phyloP scores from a whole-genome alignment of 2,797 vertebrate genomes.

The Chromobotia macracanthus region DNA sequence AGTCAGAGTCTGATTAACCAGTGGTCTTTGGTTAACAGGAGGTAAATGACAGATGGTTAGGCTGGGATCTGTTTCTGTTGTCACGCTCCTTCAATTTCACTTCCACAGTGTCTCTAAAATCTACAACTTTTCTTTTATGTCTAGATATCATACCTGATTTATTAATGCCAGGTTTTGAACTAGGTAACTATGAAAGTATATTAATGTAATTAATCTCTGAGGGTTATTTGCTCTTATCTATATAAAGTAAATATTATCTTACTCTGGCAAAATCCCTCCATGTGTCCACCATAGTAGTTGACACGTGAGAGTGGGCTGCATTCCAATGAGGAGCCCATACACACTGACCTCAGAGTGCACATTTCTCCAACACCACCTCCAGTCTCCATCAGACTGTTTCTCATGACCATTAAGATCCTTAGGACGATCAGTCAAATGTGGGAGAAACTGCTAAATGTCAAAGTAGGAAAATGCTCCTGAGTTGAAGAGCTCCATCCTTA shows the following conservation, averaged over 20 bases:
- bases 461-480: slow-evolving; percentile 40
- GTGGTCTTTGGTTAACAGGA: slow-evolving; percentile 62
- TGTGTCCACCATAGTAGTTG: slow-evolving; percentile 63
- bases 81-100: slow-evolving; percentile 47
- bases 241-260: not conserved
- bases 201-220: not conserved
- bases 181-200: not conserved
- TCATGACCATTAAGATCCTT: slow-evolving; percentile 49
- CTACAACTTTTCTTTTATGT: not conserved
- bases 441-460: slow-evolving; percentile 51
- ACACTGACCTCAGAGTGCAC: slow-evolving; percentile 51
- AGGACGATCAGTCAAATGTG: slow-evolving; percentile 44
- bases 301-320: slow-evolving; percentile 64
- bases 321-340: slow-evolving; percentile 62
- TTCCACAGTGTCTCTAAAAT: slow-evolving; percentile 45
- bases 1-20: slow-evolving; percentile 39
- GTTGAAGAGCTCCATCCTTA: not conserved
- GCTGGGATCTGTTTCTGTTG: slow-evolving; percentile 42
- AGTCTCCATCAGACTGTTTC: slow-evolving; percentile 46
- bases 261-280: slow-evolving; percentile 60
- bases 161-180: not conserved
- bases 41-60: slow-evolving; percentile 68
- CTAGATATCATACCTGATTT: not conserved
- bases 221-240: slow-evolving; percentile 5
- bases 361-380: slow-evolving; percentile 42